phyloP scores from a whole-genome alignment of 2,113 vertebrate species.

The Motacilla tschutschensis region DNA sequence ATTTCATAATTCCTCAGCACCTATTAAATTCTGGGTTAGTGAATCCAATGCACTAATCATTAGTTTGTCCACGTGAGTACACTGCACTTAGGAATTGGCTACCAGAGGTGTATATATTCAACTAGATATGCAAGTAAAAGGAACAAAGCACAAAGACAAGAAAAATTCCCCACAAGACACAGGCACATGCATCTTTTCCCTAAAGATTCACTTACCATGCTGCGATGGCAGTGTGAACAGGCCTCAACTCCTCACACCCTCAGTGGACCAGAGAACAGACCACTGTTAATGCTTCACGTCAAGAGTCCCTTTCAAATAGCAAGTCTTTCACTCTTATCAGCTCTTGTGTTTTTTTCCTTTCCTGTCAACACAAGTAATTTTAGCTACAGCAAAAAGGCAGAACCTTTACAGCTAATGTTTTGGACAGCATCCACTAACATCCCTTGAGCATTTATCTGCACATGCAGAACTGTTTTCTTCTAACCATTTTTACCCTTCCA shows the following conservation, averaged over 20 bases:
- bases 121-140: neutral
- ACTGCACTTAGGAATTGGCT: neutral
- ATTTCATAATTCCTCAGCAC: neutral
- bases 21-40: neutral
- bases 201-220: neutral
- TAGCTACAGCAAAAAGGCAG: neutral
- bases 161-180: neutral
- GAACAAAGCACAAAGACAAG: neutral
- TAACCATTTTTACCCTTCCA: neutral
- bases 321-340: neutral
- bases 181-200: neutral
- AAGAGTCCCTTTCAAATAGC: neutral
- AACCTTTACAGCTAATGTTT: neutral
- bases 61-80: neutral
- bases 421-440: neutral
- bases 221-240: neutral
- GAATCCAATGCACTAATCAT: neutral
- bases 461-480: neutral
- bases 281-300: neutral
- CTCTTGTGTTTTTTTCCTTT: neutral
- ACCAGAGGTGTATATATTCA: neutral
- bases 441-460: neutral
- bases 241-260: neutral
- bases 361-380: slow-evolving; percentile 18
- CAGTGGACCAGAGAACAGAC: neutral